Conservation (phyloP, 1,140 invertebrate species). For the Drosophila biarmipes region DNA sequence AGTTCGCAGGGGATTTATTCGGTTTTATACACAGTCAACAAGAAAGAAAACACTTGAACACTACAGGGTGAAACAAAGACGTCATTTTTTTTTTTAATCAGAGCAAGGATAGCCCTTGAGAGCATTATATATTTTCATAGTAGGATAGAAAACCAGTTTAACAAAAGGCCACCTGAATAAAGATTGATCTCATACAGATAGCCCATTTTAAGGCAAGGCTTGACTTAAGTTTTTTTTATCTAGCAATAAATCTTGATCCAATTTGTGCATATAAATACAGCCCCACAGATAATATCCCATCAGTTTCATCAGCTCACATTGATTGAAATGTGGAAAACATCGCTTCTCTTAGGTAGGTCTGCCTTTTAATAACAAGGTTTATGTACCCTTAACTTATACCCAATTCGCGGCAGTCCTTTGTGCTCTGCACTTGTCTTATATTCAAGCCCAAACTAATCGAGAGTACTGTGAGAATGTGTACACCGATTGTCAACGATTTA, state of each 20-base stretch:
- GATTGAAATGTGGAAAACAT: constrained; percentile 21
- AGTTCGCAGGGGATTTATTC: too few relatives aligned
- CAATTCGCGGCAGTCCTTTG: constrained; percentile 5
- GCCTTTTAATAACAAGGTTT: neutral
- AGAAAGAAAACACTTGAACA: constrained; percentile 5
- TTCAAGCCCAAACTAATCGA: constrained; percentile 10
- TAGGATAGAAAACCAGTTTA: neutral
- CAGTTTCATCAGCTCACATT: neutral
- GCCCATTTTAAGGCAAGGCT: neutral
- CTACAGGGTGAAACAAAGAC: neutral
- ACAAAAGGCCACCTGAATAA: neutral
- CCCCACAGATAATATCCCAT: neutral
- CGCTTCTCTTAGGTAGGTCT: constrained; percentile 17
- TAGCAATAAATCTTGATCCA: neutral
- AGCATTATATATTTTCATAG: neutral
- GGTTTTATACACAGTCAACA: neutral
- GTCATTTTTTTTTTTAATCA: neutral
- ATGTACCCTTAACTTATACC: neutral
- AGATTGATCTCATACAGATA: constrained; percentile 4
- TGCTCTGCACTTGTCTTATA: neutral
- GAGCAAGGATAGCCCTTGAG: neutral
- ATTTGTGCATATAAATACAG: constrained; percentile 22
- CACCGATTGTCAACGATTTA: constrained; percentile 15
- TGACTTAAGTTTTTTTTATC: too few relatives aligned
- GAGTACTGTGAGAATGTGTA: constrained; percentile 29